phyloP scores from a whole-genome alignment of 2,113 vertebrate species.

The Elephantulus edwardii region DNA sequence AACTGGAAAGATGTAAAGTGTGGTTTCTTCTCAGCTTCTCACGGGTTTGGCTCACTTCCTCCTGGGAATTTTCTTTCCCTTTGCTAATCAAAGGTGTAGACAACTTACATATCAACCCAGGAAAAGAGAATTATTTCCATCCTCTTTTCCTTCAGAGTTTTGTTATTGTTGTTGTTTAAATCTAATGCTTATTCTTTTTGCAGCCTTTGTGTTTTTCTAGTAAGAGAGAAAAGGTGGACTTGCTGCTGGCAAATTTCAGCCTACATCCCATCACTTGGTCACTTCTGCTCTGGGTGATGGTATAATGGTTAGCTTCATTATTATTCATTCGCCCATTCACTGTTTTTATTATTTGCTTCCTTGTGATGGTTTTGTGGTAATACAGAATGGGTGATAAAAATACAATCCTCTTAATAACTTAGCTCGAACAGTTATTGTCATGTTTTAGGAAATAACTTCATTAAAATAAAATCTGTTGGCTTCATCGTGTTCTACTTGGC shows the following conservation, averaged over 20 bases:
- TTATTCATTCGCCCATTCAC: constrained; percentile 54
- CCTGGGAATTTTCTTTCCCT: not conserved
- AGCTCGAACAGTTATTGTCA: not conserved
- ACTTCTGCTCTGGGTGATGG: constrained; percentile 55
- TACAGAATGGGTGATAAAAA: constrained; percentile 64
- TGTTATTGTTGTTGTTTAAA: no score
- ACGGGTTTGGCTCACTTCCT: not conserved
- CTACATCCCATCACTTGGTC: constrained; percentile 52
- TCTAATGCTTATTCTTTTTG: constrained; percentile 34
- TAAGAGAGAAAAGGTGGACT: constrained; percentile 36
- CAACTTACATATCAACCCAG: not conserved
- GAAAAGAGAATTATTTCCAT: constrained; percentile 27
- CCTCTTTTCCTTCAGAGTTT: constrained; percentile 4
- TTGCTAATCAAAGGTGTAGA: not conserved
- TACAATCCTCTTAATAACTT: constrained; percentile 56
- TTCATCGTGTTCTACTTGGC: constrained; percentile 27
- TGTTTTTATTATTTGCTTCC: constrained; percentile 39
- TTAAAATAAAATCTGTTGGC: constrained; percentile 56
- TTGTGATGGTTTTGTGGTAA: not conserved
- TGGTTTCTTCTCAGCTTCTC: not conserved
- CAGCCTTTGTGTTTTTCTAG: not conserved
- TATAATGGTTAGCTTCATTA: constrained; percentile 52
- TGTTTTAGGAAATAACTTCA: constrained; percentile 65
- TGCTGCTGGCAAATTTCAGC: constrained; percentile 55
- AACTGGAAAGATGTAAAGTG: not conserved